Conservation (phyloP, 2,888 invertebrate genomes). For the Latrodectus elegans region DNA sequence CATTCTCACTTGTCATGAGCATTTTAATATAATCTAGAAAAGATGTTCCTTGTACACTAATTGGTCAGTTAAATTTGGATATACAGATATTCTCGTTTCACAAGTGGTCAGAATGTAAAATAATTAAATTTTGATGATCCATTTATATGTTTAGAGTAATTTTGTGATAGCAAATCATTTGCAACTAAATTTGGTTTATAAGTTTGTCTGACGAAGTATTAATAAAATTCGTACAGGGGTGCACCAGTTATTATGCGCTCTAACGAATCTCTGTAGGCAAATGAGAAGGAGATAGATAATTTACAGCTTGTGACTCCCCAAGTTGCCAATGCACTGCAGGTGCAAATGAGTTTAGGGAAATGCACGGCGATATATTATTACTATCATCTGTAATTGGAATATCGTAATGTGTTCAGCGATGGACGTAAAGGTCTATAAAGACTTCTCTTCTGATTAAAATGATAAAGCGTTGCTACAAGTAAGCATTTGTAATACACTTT, state of each 20-base stretch:
- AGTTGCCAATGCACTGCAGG: neutral
- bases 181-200: neutral
- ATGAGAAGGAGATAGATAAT: neutral
- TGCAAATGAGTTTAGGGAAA: conserved; percentile 5
- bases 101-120: neutral
- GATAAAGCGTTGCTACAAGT: neutral
- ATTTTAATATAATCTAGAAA: too few species aligned
- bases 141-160: neutral
- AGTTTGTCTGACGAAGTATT: neutral
- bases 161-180: neutral
- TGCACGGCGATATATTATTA: neutral
- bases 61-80: too few species aligned
- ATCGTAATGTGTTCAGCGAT: conserved; percentile 5
- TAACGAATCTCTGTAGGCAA: neutral
- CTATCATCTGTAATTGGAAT: conserved; percentile 3
- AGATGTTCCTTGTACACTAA: too few species aligned
- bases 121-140: neutral
- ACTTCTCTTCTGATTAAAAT: neutral
- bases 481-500: neutral
- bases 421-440: neutral
- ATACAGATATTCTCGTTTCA: too few species aligned
- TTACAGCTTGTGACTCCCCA: neutral
- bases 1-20: too few species aligned
- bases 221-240: neutral
- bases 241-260: neutral